Conservation (phyloP, 2,113 vertebrate species). For the Xenopus laevis region DNA sequence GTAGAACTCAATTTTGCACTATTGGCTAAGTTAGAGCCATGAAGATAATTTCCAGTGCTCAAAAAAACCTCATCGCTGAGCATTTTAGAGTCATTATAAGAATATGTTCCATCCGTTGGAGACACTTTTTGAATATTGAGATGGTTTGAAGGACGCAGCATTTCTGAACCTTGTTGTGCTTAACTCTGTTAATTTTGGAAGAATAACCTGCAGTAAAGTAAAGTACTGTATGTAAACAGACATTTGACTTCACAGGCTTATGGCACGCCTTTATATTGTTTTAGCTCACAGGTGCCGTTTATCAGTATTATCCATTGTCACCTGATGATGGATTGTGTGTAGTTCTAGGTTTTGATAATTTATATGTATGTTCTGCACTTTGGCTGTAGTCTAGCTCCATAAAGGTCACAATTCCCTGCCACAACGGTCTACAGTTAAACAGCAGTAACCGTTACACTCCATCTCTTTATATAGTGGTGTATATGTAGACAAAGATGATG, state of each 20-base stretch:
- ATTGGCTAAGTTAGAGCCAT: neutral
- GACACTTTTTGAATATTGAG: neutral
- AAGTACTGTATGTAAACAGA: neutral
- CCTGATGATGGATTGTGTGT: neutral
- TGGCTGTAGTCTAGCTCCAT: no score
- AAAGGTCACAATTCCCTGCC: no score
- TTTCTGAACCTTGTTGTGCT: constrained; percentile 5
- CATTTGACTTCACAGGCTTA: neutral
- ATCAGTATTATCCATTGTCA: neutral
- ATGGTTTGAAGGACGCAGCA: neutral
- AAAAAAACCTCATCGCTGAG: neutral
- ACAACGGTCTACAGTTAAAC: neutral
- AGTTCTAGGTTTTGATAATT: no score
- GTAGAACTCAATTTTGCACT: neutral
- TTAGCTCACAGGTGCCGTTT: neutral
- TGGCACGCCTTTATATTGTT: neutral
- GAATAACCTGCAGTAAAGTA: constrained; percentile 4
- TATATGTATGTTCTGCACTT: no score
- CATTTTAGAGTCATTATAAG: neutral
- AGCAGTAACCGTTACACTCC: neutral
- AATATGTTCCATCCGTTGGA: neutral
- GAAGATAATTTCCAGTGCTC: neutral
- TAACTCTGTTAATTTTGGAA: neutral
- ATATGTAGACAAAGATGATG: constrained; percentile 81
- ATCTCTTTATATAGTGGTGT: constrained; percentile 68